Percentiles rank a stretch among this genome's conserved stretches.
Evolutionary conservation across 2,888 invertebrate species (phyloP).

Genomic region (Zygaena filipendulae): DNA sequence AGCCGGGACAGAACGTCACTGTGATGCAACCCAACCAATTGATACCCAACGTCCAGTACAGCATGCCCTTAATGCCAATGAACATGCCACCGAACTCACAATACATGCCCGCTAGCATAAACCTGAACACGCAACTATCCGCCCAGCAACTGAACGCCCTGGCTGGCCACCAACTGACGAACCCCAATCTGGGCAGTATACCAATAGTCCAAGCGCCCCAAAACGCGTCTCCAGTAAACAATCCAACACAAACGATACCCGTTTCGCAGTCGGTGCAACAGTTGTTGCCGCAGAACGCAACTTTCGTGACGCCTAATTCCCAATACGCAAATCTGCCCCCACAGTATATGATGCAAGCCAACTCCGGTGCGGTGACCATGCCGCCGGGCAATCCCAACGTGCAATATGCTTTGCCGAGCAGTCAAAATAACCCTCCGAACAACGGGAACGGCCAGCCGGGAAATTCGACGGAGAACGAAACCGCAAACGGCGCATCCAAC

Average conservation of each 20-base stretch:
- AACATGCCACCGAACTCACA: conserved; percentile 49
- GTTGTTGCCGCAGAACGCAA: conserved; percentile 40
- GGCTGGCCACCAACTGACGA: conserved; percentile 42
- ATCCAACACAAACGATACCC: conserved; percentile 30
- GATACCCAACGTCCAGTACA: conserved; percentile 50
- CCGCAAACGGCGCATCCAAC: conserved; percentile 31
- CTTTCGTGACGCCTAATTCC: conserved; percentile 42
- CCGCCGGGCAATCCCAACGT: conserved; percentile 37
- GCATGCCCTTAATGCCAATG: conserved; percentile 54
- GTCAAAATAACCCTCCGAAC: conserved; percentile 28
- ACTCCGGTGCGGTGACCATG: conserved; percentile 33
- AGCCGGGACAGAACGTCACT: conserved; percentile 52
- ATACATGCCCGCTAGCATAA: conserved; percentile 50
- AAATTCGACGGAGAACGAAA: conserved; percentile 33
- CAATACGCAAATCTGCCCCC: conserved; percentile 45
- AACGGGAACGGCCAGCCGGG: conserved; percentile 39
- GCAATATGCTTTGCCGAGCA: conserved; percentile 41
- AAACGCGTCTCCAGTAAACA: conserved; percentile 37
- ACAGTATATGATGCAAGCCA: conserved; percentile 52
- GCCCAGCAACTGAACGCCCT: conserved; percentile 55
- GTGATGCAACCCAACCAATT: conserved; percentile 59
- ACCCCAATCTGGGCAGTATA: conserved; percentile 42
- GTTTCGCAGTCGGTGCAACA: conserved; percentile 45
- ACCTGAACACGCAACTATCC: conserved; percentile 50
- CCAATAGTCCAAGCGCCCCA: conserved; percentile 52